Percentiles rank a stretch among this genome's conserved stretches.
These are phyloP conservation scores for Acropternis orthonyx DNA, from an alignment of 2,797 vertebrate species.

Conservation along the genomic window DNA sequence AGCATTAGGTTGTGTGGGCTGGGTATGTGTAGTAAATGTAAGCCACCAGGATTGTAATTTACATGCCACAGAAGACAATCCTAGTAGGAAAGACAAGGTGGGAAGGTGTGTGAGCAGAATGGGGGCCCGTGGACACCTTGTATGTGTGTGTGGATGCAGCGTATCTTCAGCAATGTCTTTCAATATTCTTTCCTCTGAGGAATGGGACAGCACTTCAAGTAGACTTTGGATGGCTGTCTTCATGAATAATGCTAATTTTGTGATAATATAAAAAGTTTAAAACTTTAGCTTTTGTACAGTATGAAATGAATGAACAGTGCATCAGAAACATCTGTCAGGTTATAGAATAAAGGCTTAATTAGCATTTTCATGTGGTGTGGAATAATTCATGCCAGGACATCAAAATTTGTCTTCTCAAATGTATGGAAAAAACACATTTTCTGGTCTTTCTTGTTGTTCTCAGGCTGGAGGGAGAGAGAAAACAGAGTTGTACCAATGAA, in stretches of 20 bases:
- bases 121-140: background rate
- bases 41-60: background rate
- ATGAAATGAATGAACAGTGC: slow-evolving; percentile 48
- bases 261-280: slow-evolving; percentile 51
- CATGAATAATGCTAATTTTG: slow-evolving; percentile 57
- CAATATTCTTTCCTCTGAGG: background rate
- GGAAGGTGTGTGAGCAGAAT: background rate
- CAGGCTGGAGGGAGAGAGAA: background rate
- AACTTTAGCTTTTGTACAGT: slow-evolving; percentile 62
- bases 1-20: background rate
- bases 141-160: accelerated
- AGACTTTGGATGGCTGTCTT: slow-evolving; percentile 43
- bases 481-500: background rate
- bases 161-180: background rate
- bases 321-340: slow-evolving; percentile 69
- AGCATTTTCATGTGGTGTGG: slow-evolving; percentile 61
- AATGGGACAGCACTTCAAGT: background rate
- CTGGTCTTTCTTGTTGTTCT: slow-evolving; percentile 36
- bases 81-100: background rate
- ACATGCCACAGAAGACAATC: background rate
- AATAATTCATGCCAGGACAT: slow-evolving; percentile 66
- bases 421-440: slow-evolving; percentile 28
- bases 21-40: background rate
- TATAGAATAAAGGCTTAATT: slow-evolving; percentile 67
- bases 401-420: slow-evolving; percentile 44